Evolutionary conservation across 2,888 invertebrate genomes (phyloP), one percentile per base, ranked within the genome.

Genomic region (Xanthia icteritia): DNA sequence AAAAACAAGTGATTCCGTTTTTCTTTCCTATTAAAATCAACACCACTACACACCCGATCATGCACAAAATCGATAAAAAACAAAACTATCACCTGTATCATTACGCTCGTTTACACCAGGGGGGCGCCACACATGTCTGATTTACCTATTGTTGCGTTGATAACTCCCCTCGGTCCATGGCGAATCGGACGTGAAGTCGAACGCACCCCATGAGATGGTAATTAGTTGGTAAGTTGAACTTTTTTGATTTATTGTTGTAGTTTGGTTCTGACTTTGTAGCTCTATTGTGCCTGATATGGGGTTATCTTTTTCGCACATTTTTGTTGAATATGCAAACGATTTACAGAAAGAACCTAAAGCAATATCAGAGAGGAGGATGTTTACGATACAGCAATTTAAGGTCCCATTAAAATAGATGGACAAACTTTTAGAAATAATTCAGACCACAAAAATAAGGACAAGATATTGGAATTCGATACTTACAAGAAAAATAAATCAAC

Each of bases 101-200:
- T 83, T 83, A 88, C 80, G 82, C 65, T 75, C 39, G 64, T 82
- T 31, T 80, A 77, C 82, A 77, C 73, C 63, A 66, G 84, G 80
- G 87, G 88, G 89, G 89, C 78, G 79, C 79, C 83, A 85, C 85
- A 83, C 83, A 88, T 87, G 89, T 89, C 87, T 86, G 88, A 89
- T 90, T 88, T 88, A 74, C 79, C 86, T 85, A 83, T 88, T 88
- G 87, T 89, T 81, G 69, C 27, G 58, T 63, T 60, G 81, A 84
- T 77, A 79, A 69, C 79, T 73, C 81, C 83, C 89, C 89, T 81
- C 85, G 71, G 82, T 80, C 88, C 84, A 86, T 86, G 72, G 78
- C 90, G 76, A 91, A 90, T 91, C 73, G 88, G 76, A 83, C 83
- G 86, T 86, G 87, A 88, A 90, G 90, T 88, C 86, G 73, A 86